Evolutionary conservation across 2,797 vertebrate species (phyloP).

Genomic region (Ibycter americanus): DNA sequence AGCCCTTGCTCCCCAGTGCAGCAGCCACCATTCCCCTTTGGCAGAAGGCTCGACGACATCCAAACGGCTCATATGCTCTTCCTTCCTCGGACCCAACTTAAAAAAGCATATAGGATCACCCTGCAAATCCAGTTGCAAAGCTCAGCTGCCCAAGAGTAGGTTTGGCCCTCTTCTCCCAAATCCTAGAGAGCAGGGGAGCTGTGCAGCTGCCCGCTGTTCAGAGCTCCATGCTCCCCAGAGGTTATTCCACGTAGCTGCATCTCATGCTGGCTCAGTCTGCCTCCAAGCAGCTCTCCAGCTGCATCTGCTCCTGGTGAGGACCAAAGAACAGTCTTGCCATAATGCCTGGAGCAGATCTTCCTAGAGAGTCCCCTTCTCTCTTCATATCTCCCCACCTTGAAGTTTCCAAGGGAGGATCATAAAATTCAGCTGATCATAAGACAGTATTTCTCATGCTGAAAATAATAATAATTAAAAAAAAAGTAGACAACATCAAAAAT

Average conservation of each 20-base stretch:
- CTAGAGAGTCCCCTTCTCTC: not conserved
- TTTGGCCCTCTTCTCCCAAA: not conserved
- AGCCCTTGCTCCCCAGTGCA: not conserved
- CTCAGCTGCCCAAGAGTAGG: not conserved
- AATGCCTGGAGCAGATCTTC: not conserved
- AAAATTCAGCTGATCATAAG: conserved; percentile 31
- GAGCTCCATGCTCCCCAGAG: not conserved
- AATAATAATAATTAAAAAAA: not conserved
- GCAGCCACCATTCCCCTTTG: not conserved
- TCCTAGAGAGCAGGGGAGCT: not conserved
- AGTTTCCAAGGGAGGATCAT: not conserved
- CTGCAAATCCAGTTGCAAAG: not conserved
- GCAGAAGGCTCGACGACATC: not conserved
- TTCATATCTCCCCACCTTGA: not conserved
- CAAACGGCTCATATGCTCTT: accelerated
- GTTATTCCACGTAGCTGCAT: not conserved
- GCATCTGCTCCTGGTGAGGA: not conserved
- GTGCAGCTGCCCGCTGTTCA: not conserved
- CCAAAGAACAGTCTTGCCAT: not conserved
- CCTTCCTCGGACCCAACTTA: not conserved
- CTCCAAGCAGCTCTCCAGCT: not conserved
- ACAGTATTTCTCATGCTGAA: conserved; percentile 42
- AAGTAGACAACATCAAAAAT: not conserved
- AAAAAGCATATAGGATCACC: not conserved
- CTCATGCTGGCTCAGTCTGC: not conserved